Percentiles rank a stretch among this genome's conserved stretches.
Conservation (phyloP, 2,113 vertebrate genomes). For the Serilophus lunatus region DNA sequence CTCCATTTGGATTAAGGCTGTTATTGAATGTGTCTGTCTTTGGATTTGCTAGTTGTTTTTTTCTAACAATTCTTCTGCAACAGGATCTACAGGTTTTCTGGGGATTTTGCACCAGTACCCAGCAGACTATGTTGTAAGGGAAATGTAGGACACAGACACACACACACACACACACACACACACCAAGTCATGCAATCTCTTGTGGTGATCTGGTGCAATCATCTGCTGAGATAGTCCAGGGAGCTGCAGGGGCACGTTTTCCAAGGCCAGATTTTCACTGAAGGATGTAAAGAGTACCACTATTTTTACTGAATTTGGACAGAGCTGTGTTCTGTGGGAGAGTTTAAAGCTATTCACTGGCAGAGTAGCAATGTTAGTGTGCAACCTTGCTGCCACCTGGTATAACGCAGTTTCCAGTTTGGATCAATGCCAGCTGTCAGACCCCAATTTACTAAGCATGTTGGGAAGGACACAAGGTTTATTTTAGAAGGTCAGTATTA, state of each 20-base stretch:
- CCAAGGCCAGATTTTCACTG: neutral
- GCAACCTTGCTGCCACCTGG: neutral
- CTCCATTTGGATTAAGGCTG: neutral
- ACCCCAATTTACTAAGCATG: neutral
- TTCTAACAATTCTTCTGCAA: neutral
- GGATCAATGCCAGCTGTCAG: constrained; percentile 8
- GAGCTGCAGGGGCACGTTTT: neutral
- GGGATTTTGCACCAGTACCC: neutral
- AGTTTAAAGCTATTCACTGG: neutral
- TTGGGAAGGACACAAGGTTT: neutral
- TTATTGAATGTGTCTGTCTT: neutral
- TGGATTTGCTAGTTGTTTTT: neutral
- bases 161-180: neutral
- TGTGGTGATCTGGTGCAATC: neutral
- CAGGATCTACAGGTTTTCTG: neutral
- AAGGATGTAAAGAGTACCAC: neutral
- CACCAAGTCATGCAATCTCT: neutral
- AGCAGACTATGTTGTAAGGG: neutral
- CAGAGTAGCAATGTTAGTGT: neutral
- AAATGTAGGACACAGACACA: neutral
- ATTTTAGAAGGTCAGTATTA: neutral
- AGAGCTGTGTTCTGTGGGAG: neutral
- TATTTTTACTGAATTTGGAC: neutral
- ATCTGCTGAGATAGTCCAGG: neutral
- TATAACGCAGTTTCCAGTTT: neutral